Evolutionary conservation across 2,888 invertebrate species (phyloP).

Genomic region (Criorhina ranunculi): DNA sequence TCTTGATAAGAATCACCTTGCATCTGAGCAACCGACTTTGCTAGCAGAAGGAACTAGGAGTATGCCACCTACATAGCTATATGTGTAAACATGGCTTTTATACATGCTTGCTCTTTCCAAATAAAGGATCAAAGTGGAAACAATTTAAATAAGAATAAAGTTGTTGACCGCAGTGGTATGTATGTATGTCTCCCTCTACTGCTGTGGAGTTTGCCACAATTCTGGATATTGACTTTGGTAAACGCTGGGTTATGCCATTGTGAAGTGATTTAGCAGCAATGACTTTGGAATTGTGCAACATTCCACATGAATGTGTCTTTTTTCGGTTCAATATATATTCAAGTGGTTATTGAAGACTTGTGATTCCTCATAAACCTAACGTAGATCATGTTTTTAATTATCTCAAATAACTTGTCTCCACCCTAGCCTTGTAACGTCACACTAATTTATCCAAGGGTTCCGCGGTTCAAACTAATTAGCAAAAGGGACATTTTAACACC

Average conservation of each 20-base stretch:
- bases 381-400: no score
- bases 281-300: constrained; percentile 25
- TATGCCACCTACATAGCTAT: constrained; percentile 25
- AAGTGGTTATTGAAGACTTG: no score
- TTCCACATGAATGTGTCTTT: neutral
- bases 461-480: no score
- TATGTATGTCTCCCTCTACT: neutral
- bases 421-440: no score
- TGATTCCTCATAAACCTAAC: no score
- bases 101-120: constrained; percentile 11
- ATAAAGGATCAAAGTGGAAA: constrained; percentile 25
- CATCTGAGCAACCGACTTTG: constrained; percentile 25
- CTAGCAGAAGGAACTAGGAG: constrained; percentile 1
- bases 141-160: constrained; percentile 20
- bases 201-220: no score
- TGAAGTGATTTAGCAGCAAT: constrained; percentile 7
- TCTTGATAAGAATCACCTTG: constrained; percentile 47
- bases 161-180: constrained; percentile 2
- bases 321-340: no score
- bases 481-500: no score
- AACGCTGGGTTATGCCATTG: neutral
- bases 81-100: constrained; percentile 26
- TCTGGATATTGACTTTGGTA: constrained; percentile 11
- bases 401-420: no score
- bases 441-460: no score